These are phyloP conservation scores for Eidolon dupreanum DNA, from an alignment of 2,797 vertebrate genomes.

Conservation along the genomic window DNA sequence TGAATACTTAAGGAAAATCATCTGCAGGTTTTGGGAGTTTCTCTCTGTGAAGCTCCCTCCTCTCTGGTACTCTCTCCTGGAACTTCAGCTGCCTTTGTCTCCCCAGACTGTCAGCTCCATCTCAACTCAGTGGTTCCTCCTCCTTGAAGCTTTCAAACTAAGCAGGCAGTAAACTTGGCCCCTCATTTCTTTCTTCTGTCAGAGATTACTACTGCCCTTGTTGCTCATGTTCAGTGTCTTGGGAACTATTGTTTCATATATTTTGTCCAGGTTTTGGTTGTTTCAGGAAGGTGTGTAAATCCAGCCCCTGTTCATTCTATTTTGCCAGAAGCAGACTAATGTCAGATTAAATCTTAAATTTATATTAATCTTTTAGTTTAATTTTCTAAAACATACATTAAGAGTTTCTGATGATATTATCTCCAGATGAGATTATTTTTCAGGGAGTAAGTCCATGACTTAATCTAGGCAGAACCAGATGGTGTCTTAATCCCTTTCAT, in stretches of 20 bases:
- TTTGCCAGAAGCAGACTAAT: neutral
- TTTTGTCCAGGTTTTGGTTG: neutral
- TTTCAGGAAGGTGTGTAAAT: neutral
- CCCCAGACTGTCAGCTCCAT: neutral
- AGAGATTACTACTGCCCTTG: neutral
- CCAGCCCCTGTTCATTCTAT: neutral
- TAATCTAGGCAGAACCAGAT: neutral
- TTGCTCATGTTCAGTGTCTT: neutral
- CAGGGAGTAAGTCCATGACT: neutral
- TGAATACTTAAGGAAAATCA: no score
- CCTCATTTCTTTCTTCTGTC: neutral
- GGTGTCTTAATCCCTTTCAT: neutral
- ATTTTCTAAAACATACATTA: neutral
- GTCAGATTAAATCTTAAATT: conserved; percentile 28
- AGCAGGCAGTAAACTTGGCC: neutral
- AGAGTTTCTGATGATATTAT: neutral
- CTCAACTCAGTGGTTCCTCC: neutral
- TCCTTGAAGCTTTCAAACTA: neutral
- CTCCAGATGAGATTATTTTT: conserved; percentile 10
- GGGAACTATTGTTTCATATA: neutral
- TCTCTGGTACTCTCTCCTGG: neutral
- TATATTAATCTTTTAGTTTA: conserved; percentile 15
- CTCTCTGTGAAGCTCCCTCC: neutral
- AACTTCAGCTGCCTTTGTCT: neutral
- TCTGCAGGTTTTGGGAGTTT: neutral